A percentile compares a stretch with the other conserved stretches of the same genome.
These are phyloP conservation scores for Branchellion lobata DNA, from an alignment of 2,888 invertebrate genomes.

Conservation along the genomic window DNA sequence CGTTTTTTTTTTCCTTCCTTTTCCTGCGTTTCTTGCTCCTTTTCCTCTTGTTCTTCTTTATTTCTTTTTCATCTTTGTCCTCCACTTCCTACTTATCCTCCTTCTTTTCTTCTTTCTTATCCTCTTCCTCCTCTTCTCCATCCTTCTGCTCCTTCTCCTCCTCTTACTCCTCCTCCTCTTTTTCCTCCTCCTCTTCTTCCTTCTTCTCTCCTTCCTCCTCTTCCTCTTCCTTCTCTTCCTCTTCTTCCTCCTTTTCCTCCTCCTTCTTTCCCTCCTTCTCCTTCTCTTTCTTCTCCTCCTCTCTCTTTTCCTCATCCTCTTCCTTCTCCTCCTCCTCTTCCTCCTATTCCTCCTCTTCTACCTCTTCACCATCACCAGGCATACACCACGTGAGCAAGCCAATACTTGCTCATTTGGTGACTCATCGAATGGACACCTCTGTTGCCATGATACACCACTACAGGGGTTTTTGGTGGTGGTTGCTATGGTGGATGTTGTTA, in stretches of 20 bases:
- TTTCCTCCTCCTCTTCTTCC: neutral
- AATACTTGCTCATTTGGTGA: conserved; percentile 56
- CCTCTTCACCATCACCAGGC: neutral
- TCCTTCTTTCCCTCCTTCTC: too few relatives aligned
- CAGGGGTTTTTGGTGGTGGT: conserved; percentile 48
- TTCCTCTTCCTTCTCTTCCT: too few relatives aligned
- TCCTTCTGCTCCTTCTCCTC: neutral
- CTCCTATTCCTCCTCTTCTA: neutral
- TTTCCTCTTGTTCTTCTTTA: neutral
- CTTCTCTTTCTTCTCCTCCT: too few relatives aligned
- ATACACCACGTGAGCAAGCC: conserved; percentile 55
- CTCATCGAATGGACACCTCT: conserved; percentile 52
- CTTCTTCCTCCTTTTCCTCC: too few relatives aligned
- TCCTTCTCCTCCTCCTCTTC: neutral
- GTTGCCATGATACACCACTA: conserved; percentile 59
- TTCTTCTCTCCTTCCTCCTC: neutral
- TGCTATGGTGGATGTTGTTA: too few relatives aligned
- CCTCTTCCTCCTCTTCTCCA: too few relatives aligned
- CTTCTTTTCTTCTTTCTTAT: too few relatives aligned
- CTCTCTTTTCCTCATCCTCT: too few relatives aligned
- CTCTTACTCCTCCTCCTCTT: neutral
- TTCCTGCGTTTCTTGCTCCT: neutral
- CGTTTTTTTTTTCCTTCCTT: neutral
- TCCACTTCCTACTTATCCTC: too few relatives aligned
- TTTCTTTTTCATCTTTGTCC: neutral